These are phyloP conservation scores for Mionectes macconnelli DNA, from an alignment of 2,113 vertebrate species.

Conservation along the genomic window DNA sequence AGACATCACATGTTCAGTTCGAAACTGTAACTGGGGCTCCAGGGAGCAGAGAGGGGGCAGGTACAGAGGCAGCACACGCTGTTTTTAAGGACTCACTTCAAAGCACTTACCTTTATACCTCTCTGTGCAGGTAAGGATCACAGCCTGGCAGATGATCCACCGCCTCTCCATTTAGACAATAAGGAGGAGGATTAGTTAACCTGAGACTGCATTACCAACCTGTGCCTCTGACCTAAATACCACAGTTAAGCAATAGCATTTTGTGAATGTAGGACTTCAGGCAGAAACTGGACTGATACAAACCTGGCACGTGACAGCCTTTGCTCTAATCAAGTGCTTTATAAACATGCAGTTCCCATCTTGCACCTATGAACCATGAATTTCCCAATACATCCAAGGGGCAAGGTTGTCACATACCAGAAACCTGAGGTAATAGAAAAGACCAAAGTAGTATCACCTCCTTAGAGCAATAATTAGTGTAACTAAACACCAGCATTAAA, in stretches of 20 bases:
- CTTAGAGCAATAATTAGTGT: neutral
- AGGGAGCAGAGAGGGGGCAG: neutral
- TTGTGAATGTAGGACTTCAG: neutral
- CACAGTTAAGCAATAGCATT: neutral
- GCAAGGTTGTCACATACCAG: neutral
- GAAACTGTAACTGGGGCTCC: neutral
- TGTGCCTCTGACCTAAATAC: constrained; percentile 29
- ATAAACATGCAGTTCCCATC: accelerated
- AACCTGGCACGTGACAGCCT: neutral
- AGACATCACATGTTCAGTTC: neutral
- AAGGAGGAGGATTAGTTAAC: neutral
- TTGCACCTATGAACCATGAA: neutral
- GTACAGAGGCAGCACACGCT: accelerated
- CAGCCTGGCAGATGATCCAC: neutral
- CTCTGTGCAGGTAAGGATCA: neutral
- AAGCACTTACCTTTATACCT: neutral
- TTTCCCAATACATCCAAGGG: neutral
- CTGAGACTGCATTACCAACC: neutral
- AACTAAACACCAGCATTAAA: neutral
- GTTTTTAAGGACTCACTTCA: neutral
- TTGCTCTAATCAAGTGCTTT: neutral
- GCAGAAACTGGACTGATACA: neutral
- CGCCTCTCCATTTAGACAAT: neutral
- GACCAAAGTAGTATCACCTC: neutral
- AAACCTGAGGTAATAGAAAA: neutral